Conservation (phyloP, 2,113 vertebrate genomes). For the Caranx ignobilis region DNA sequence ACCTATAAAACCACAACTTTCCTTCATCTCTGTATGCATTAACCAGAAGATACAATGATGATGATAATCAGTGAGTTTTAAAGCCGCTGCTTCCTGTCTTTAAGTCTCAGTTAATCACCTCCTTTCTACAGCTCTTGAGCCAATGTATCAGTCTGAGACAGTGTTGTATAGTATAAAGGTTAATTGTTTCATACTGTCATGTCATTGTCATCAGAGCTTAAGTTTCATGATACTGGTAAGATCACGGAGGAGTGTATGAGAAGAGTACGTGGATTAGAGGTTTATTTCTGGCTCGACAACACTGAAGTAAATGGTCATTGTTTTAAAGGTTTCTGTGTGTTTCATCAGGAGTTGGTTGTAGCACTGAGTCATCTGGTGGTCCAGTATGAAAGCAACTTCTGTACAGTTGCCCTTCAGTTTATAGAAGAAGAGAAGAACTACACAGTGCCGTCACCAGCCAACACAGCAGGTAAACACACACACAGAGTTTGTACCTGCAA, state of each 20-base stretch:
- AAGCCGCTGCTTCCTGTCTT: too few relatives aligned
- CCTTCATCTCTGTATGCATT: background rate
- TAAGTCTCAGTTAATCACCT: too few relatives aligned
- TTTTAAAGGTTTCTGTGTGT: background rate
- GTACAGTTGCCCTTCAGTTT: slow-evolving; percentile 97
- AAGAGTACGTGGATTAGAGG: background rate
- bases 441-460: slow-evolving; percentile 90
- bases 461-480: slow-evolving; percentile 84
- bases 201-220: too few relatives aligned
- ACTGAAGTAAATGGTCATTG: background rate
- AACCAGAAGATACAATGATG: background rate
- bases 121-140: background rate
- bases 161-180: background rate
- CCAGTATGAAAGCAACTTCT: slow-evolving; percentile 99
- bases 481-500: background rate
- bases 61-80: background rate
- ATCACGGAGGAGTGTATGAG: background rate
- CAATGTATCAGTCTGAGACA: background rate
- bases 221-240: background rate
- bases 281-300: too few relatives aligned
- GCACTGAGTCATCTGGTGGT: slow-evolving; percentile 97
- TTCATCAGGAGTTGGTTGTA: slow-evolving; percentile 94
- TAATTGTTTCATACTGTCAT: background rate
- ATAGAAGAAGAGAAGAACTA: slow-evolving; percentile 99
- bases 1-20: background rate